Evolutionary conservation across 92 coral and sea anemone genomes (phyloP), one percentile per base, ranked within the genome.

Genomic region (Phymanthus crucifer): DNA sequence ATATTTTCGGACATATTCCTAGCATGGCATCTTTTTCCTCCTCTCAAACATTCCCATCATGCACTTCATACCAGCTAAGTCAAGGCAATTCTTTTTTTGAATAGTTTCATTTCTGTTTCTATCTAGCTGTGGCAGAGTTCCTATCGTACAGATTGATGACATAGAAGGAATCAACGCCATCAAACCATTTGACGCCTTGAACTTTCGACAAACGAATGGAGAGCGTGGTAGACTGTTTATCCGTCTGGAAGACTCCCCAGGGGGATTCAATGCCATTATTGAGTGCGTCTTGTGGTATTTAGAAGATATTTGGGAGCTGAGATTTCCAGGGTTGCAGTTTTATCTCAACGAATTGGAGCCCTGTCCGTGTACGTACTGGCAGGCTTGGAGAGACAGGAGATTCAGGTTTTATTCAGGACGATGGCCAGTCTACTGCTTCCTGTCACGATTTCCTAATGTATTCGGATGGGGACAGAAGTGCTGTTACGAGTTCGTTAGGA

Each of bases 281-380:
- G 21, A 73, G 16, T 81, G 85, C 26, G 27, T 26, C 46, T 19
- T 43, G 24, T 81, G 85, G 85, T 56, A 56, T 24, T n/a, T 27
- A 13, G 32, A 26, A 61, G 68, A 76, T 26, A 33, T 29, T 12
- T 24, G 66, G 65, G 46, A 71, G 47, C 48, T 45, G 4, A 31
- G 75, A 0, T 21, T 38, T 18, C 32, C 4, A 2, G 75, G 52
- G 4, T 32, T 66, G 13, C 32, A 33, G 46, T 14, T 16, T 32
- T 40, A 77, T 32, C 24, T 67, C 37, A 34, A 70, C n/a, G 29
- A 17, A 17, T 14, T 69, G 27, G 72, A 76, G 50, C 83, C 92
- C 1, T 88, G 92, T 77, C 92, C 92, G 2, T 88, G 92, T 48
- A 71, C 80, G 10, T 40, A 32, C 4, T 40, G 89, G 86, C 92